Conservation (phyloP, 2,113 vertebrate genomes). For the Nerophis lumbriciformis region DNA sequence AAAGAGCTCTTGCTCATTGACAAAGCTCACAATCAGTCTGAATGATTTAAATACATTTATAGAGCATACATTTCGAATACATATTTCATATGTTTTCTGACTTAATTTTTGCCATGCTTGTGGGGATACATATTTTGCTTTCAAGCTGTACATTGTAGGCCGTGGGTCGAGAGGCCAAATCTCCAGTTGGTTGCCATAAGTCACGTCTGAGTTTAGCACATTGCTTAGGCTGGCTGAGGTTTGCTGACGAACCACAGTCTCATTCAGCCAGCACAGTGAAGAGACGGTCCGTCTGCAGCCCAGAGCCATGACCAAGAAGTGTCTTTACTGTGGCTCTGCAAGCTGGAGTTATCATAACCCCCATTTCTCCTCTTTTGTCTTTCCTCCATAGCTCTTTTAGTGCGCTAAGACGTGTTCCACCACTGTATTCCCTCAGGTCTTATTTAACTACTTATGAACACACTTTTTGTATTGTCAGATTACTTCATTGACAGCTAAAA, state of each 20-base stretch:
- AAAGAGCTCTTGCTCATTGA: conserved; percentile 39
- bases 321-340: conserved; percentile 48
- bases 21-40: conserved; percentile 4
- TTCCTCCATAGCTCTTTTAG: conserved; percentile 10
- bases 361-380: conserved; percentile 22
- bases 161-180: conserved; percentile 50
- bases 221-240: conserved; percentile 65
- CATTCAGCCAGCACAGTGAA: conserved; percentile 57
- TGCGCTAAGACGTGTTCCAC: conserved; percentile 16
- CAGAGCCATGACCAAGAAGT: conserved; percentile 64
- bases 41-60: conserved; percentile 30
- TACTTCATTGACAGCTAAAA: conserved; percentile 24
- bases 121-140: conserved; percentile 43
- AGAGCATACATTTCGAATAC: conserved; percentile 24
- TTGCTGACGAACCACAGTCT: conserved; percentile 65
- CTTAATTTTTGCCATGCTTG: conserved; percentile 33
- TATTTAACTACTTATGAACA: conserved; percentile 29
- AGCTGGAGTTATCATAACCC: conserved; percentile 55
- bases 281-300: conserved; percentile 68
- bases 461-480: neutral
- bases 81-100: conserved; percentile 36
- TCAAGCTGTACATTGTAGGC: conserved; percentile 41
- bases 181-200: conserved; percentile 63
- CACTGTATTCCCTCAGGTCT: conserved; percentile 11
- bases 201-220: conserved; percentile 69